phyloP scores from a whole-genome alignment of 53 echinoderm and acorn worm genomes.

The Holothuria leucospilota region DNA sequence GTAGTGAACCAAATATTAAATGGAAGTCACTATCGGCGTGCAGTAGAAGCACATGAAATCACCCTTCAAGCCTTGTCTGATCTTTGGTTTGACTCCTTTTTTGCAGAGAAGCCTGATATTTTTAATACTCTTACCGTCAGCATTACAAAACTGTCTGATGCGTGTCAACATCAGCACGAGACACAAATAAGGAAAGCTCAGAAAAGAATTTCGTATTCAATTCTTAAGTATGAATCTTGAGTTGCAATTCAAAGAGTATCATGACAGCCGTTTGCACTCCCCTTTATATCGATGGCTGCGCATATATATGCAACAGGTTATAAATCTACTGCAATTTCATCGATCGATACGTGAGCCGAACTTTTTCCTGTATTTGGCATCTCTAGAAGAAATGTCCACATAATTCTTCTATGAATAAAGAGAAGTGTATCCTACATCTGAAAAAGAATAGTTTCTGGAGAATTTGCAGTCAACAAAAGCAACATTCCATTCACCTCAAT shows the following conservation, averaged over 20 bases:
- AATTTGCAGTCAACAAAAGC: conserved; percentile 43
- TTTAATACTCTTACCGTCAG: too few species aligned
- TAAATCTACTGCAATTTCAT: conserved; percentile 43
- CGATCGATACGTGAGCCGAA: conserved; percentile 33
- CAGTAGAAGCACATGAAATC: conserved; percentile 51
- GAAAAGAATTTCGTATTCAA: not conserved
- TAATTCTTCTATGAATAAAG: conserved; percentile 41
- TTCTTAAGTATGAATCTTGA: too few species aligned
- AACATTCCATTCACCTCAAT: conserved; percentile 43
- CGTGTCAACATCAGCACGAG: too few species aligned
- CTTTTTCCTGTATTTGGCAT: conserved; percentile 39
- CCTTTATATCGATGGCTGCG: not conserved
- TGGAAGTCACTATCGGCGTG: conserved; percentile 59
- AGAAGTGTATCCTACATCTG: conserved; percentile 41
- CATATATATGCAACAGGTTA: conserved; percentile 59
- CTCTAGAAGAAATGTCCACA: conserved; percentile 32
- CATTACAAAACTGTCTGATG: too few species aligned
- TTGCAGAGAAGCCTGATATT: too few species aligned
- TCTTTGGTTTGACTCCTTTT: conserved; percentile 37
- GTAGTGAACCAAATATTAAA: conserved; percentile 54
- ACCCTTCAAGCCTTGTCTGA: conserved; percentile 61
- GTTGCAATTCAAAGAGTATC: too few species aligned
- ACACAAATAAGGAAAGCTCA: not conserved
- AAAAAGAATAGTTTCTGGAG: not conserved
- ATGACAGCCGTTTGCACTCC: too few species aligned